These are phyloP conservation scores for Leucania comma DNA, from an alignment of 2,888 invertebrate species.

Conservation along the genomic window DNA sequence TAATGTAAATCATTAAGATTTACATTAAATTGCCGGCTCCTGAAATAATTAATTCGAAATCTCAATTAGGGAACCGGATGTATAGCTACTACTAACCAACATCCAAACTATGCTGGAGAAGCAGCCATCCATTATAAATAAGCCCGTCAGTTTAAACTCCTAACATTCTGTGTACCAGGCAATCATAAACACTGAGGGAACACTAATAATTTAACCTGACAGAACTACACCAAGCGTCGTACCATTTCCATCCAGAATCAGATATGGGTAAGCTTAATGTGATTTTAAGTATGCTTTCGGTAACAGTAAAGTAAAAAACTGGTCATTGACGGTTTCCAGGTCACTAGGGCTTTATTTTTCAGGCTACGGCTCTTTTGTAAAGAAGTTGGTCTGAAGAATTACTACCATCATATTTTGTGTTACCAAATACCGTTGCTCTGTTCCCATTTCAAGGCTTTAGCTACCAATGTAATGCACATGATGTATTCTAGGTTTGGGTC, in stretches of 20 bases:
- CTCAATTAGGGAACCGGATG: background rate
- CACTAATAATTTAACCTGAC: constrained; percentile 45
- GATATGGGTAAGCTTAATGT: constrained; percentile 40
- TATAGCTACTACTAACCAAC: background rate
- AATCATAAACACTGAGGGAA: constrained; percentile 34
- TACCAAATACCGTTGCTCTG: too few relatives aligned
- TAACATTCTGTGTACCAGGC: constrained; percentile 40
- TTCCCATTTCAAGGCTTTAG: too few relatives aligned
- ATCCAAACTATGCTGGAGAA: background rate
- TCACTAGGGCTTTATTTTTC: constrained; percentile 8
- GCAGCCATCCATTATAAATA: constrained; percentile 22
- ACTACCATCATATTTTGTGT: too few relatives aligned
- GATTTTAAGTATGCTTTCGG: constrained; percentile 39
- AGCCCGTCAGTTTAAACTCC: constrained; percentile 25
- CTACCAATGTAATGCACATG: too few relatives aligned
- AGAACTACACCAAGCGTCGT: constrained; percentile 9
- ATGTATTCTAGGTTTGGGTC: too few relatives aligned
- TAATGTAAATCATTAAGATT: too few relatives aligned
- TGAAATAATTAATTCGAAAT: too few relatives aligned
- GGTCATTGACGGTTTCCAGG: background rate
- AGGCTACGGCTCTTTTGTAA: too few relatives aligned
- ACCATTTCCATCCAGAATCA: constrained; percentile 32
- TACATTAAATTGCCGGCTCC: too few relatives aligned
- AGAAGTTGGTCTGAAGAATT: background rate
- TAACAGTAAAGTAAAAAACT: constrained; percentile 14